Evolutionary conservation across 2,113 vertebrate genomes (phyloP).

Genomic region (Odocoileus hemionus): DNA sequence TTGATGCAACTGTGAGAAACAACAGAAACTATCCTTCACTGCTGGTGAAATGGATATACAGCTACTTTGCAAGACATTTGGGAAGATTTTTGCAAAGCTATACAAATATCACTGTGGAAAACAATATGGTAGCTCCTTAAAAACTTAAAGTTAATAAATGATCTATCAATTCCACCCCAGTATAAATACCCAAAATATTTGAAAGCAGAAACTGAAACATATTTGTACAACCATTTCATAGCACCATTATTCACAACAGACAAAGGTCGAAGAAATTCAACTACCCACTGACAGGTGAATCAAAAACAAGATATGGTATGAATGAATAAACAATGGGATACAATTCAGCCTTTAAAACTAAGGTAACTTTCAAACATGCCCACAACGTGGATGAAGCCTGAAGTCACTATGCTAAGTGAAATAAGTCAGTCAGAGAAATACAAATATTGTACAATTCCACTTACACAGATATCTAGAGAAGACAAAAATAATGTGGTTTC

Average conservation of each 20-base stretch:
- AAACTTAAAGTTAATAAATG: neutral
- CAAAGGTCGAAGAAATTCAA: neutral
- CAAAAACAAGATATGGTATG: neutral
- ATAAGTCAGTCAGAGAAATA: neutral
- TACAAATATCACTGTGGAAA: neutral
- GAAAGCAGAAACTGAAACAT: neutral
- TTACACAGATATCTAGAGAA: neutral
- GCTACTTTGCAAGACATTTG: neutral
- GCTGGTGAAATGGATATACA: neutral
- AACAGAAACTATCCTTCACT: neutral
- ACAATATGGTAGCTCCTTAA: neutral
- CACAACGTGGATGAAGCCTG: neutral
- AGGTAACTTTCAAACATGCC: neutral
- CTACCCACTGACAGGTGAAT: neutral
- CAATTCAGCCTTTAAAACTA: neutral
- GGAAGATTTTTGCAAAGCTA: neutral
- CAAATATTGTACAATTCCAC: neutral
- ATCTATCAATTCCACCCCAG: neutral
- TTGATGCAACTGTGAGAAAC: neutral
- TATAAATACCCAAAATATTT: neutral
- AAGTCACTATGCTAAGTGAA: neutral
- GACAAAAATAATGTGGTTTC: neutral
- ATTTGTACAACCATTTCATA: neutral
- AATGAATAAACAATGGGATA: neutral
- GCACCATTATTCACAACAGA: neutral